Percentiles rank a stretch among this genome's conserved stretches.
Conservation (phyloP, 1,140 invertebrate species). For the Bombus affinis region DNA sequence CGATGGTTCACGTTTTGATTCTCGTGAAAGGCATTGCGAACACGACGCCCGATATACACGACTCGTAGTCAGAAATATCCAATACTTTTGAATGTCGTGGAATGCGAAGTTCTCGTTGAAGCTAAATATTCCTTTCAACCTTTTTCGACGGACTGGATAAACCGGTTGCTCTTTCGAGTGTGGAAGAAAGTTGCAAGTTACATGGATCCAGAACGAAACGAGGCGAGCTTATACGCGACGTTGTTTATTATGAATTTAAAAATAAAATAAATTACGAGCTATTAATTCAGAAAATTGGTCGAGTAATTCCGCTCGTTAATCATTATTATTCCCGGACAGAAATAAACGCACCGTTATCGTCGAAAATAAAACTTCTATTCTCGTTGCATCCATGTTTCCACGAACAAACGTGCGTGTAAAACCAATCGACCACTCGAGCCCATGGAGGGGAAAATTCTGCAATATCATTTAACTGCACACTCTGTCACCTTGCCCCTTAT, state of each 20-base stretch:
- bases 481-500: not conserved
- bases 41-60: no score
- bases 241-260: not conserved
- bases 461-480: not conserved
- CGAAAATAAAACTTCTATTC: not conserved
- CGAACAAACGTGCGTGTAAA: not conserved
- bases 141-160: not conserved
- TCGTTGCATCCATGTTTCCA: not conserved
- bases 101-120: not conserved
- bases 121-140: not conserved
- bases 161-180: not conserved
- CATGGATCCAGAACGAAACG: not conserved
- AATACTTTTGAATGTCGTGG: not conserved
- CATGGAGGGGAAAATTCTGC: not conserved
- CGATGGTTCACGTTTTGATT: not conserved
- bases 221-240: not conserved
- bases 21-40: not conserved
- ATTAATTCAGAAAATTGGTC: not conserved
- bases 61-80: no score
- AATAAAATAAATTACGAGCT: not conserved
- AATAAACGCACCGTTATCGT: not conserved
- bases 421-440: not conserved
- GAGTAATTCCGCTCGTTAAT: not conserved
- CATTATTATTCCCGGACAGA: not conserved
- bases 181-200: constrained; percentile 9